phyloP scores from a whole-genome alignment of 2,113 vertebrate genomes.

The Columba livia region DNA sequence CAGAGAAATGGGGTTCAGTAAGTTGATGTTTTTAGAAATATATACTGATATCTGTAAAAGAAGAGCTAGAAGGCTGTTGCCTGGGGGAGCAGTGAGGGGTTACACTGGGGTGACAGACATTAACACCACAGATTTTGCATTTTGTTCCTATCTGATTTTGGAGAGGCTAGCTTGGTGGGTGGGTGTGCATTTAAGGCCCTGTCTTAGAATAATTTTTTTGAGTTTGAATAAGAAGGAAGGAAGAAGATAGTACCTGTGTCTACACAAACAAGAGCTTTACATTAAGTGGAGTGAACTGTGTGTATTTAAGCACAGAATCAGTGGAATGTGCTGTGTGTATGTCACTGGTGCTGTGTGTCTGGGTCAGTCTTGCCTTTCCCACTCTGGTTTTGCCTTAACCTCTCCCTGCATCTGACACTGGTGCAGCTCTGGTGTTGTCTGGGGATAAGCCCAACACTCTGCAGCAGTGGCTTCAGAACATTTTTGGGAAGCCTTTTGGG shows the following conservation, averaged over 20 bases:
- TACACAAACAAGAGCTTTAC: neutral
- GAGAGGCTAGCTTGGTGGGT: neutral
- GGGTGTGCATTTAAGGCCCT: neutral
- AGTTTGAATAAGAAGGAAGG: neutral
- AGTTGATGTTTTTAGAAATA: neutral
- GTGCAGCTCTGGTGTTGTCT: neutral
- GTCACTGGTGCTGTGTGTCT: neutral
- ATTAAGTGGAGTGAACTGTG: neutral
- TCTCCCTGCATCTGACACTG: neutral
- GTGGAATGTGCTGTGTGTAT: fast-evolving
- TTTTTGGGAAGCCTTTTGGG: neutral
- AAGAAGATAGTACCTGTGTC: neutral
- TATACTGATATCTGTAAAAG: neutral
- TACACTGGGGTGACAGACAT: fast-evolving
- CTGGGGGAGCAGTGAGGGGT: neutral
- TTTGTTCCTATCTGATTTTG: neutral
- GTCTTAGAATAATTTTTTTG: neutral
- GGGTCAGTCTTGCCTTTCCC: neutral
- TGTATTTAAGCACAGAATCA: neutral
- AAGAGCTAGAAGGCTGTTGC: neutral
- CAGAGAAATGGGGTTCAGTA: neutral
- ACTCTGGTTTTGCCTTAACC: neutral
- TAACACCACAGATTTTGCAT: neutral
- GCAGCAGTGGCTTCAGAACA: neutral
- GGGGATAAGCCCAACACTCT: neutral